These are phyloP conservation scores for Drosophila biarmipes DNA, from an alignment of 1,140 invertebrate species.

Conservation along the genomic window DNA sequence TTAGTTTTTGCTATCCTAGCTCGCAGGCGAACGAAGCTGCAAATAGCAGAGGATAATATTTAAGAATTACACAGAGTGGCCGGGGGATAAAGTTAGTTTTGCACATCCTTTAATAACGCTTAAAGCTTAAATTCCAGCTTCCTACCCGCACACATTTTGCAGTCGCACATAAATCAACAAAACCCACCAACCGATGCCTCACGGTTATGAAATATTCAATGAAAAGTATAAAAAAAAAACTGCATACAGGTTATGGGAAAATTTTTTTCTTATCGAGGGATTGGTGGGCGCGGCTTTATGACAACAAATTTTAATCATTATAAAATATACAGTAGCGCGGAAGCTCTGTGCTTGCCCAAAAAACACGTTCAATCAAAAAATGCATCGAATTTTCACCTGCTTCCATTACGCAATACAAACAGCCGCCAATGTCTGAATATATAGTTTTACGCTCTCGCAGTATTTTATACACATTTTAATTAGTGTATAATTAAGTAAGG, in stretches of 20 bases:
- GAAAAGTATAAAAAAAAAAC: constrained; percentile 18
- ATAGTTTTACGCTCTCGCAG: not conserved
- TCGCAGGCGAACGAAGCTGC: not conserved
- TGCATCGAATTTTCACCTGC: constrained; percentile 28
- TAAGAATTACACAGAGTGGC: constrained; percentile 33
- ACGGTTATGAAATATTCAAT: constrained; percentile 33
- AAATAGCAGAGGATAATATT: constrained; percentile 36
- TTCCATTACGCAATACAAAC: constrained; percentile 28
- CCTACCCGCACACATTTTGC: not conserved
- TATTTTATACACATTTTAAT: constrained; percentile 44
- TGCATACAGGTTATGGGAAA: constrained; percentile 1
- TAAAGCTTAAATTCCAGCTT: constrained; percentile 23
- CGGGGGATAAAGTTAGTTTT: constrained; percentile 8
- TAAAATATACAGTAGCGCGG: constrained; percentile 38
- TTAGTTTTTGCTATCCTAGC: constrained; percentile 41
- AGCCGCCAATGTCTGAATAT: constrained; percentile 5
- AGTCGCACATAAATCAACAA: constrained; percentile 29
- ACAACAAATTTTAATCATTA: constrained; percentile 57
- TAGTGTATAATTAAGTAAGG: constrained; percentile 35
- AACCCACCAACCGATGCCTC: constrained; percentile 11
- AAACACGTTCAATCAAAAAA: constrained; percentile 32
- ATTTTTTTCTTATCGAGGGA: not conserved
- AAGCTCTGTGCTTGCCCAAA: constrained; percentile 15
- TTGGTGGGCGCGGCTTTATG: constrained; percentile 14
- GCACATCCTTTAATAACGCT: constrained; percentile 22